These are phyloP conservation scores for Notodromas monacha DNA, from an alignment of 2,888 invertebrate genomes.

Conservation along the genomic window DNA sequence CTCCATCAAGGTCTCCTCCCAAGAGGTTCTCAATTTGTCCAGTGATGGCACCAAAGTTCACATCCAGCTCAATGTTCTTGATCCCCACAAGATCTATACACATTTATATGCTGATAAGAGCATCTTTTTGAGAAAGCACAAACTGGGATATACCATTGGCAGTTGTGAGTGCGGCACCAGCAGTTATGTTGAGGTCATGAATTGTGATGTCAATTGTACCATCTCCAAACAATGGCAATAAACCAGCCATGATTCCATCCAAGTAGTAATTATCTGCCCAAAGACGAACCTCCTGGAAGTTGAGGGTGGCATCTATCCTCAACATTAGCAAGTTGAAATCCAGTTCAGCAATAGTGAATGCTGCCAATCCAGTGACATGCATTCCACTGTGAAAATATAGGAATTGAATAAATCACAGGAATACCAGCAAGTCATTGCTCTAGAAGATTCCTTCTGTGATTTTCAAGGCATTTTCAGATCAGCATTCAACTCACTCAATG, in stretches of 20 bases:
- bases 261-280: not conserved
- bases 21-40: not conserved
- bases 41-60: not conserved
- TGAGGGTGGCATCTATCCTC: not conserved
- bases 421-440: slow-evolving; percentile 1
- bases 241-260: slow-evolving; percentile 1
- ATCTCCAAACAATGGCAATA: not conserved
- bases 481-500: slow-evolving; percentile 1
- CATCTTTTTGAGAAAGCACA: no score
- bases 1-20: not conserved
- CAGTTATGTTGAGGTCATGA: not conserved
- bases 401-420: no score
- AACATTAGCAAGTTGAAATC: not conserved
- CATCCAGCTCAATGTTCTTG: no score
- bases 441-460: no score
- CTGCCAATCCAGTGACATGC: not conserved
- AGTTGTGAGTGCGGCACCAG: not conserved
- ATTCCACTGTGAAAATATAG: not conserved
- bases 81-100: no score
- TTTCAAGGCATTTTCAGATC: not conserved
- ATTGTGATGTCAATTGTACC: not conserved
- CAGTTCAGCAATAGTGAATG: not conserved
- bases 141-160: no score
- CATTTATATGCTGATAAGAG: no score
- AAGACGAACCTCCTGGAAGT: not conserved